A percentile compares a stretch with the other conserved stretches of the same genome.
Conservation (phyloP, 2,113 vertebrate genomes). For the Actinemys pallida region DNA sequence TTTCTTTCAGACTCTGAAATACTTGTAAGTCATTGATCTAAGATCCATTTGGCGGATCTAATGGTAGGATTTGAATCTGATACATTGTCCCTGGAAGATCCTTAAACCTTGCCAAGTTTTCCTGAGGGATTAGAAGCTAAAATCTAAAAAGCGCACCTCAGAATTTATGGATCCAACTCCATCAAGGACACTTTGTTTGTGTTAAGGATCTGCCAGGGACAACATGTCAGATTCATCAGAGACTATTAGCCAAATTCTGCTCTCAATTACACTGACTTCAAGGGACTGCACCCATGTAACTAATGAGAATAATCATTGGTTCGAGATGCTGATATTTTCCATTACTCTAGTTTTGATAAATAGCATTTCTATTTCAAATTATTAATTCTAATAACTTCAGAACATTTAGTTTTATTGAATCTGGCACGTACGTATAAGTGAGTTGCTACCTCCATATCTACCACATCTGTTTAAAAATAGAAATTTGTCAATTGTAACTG, state of each 20-base stretch:
- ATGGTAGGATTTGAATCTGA: not conserved
- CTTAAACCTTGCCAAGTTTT: not conserved
- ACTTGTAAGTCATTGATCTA: not conserved
- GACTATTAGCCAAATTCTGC: not conserved
- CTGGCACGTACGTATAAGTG: not conserved
- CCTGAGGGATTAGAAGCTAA: not conserved
- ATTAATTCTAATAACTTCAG: not conserved
- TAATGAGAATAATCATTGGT: not conserved
- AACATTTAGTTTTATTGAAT: not conserved
- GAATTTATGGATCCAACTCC: not conserved
- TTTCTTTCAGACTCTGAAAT: not conserved
- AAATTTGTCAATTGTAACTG: not conserved
- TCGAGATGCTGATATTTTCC: constrained; percentile 10
- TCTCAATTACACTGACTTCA: constrained; percentile 14
- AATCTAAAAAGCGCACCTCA: not conserved
- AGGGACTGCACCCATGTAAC: not conserved
- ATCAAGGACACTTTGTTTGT: constrained; percentile 16
- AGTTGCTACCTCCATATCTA: not conserved
- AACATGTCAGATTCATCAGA: not conserved
- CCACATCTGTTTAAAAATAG: not conserved
- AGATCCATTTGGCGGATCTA: not conserved
- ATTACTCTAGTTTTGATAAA: not conserved
- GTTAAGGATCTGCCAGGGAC: constrained; percentile 26
- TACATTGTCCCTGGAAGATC: not conserved
- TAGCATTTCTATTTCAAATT: not conserved